Evolutionary conservation across 2,113 vertebrate species (phyloP).

Genomic region (Platanista minor): DNA sequence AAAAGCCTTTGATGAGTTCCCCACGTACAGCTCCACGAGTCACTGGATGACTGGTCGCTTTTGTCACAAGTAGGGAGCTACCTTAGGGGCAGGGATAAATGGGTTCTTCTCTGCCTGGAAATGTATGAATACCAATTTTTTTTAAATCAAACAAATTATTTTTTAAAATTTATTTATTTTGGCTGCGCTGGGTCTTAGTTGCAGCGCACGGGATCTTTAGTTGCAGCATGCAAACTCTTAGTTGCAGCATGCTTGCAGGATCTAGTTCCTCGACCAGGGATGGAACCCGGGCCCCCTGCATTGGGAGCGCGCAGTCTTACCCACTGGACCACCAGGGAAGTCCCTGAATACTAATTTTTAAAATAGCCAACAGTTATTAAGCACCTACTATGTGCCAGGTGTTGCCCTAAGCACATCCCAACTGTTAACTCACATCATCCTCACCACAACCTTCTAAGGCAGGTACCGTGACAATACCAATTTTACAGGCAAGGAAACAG

Average conservation of each 20-base stretch:
- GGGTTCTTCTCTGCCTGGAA: neutral
- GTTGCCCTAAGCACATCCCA: neutral
- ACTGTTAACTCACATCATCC: neutral
- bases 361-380: neutral
- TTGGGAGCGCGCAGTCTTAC: no score
- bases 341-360: neutral
- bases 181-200: no score
- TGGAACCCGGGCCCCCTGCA: no score
- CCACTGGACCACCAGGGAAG: no score
- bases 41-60: neutral
- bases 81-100: neutral
- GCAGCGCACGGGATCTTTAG: no score
- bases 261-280: no score
- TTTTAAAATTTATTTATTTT: neutral
- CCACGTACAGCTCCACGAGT: neutral
- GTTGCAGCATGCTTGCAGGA: no score
- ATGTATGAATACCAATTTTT: neutral
- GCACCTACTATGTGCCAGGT: neutral
- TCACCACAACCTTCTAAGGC: neutral
- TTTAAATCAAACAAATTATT: neutral
- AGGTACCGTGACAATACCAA: neutral
- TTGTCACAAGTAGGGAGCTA: neutral
- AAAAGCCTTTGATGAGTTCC: neutral
- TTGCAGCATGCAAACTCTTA: no score
- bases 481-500: neutral